Conservation (phyloP, 2,888 invertebrate species). For the Limnephilus rhombicus region DNA sequence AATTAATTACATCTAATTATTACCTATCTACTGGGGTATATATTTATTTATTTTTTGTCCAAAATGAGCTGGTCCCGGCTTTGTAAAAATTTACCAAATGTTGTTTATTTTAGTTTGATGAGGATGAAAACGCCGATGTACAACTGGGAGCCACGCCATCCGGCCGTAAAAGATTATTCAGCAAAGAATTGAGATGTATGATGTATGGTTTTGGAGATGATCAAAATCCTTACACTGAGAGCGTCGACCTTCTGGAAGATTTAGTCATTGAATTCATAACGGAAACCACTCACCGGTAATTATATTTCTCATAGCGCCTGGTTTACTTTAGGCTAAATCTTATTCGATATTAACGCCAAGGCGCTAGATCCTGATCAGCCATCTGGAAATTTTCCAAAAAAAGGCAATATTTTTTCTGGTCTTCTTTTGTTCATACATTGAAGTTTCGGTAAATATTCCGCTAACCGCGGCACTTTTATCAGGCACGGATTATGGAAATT, state of each 20-base stretch:
- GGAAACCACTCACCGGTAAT: constrained; percentile 90
- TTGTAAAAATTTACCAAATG: too few species aligned
- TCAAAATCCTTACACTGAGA: constrained; percentile 99
- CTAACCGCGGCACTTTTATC: too few species aligned
- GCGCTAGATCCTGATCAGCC: background rate
- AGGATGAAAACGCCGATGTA: constrained; percentile 84
- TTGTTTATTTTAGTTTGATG: constrained; percentile 75
- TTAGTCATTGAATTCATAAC: constrained; percentile 98
- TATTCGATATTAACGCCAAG: background rate
- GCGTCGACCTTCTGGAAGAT: constrained; percentile 98
- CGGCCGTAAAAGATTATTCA: constrained; percentile 91
- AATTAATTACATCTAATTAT: too few species aligned
- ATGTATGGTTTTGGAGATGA: constrained; percentile 99
- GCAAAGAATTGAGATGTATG: constrained; percentile 97
- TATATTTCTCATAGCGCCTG: background rate
- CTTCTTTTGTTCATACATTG: too few species aligned
- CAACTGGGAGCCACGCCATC: constrained; percentile 83
- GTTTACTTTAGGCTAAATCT: background rate
- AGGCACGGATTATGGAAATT: too few species aligned
- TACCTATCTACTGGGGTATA: too few species aligned
- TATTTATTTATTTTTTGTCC: too few species aligned
- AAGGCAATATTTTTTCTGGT: background rate
- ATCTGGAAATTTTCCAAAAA: background rate
- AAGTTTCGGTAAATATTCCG: too few species aligned
- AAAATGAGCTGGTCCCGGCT: too few species aligned